Conservation (phyloP, 2,797 vertebrate genomes). For the Cuculus canorus region DNA sequence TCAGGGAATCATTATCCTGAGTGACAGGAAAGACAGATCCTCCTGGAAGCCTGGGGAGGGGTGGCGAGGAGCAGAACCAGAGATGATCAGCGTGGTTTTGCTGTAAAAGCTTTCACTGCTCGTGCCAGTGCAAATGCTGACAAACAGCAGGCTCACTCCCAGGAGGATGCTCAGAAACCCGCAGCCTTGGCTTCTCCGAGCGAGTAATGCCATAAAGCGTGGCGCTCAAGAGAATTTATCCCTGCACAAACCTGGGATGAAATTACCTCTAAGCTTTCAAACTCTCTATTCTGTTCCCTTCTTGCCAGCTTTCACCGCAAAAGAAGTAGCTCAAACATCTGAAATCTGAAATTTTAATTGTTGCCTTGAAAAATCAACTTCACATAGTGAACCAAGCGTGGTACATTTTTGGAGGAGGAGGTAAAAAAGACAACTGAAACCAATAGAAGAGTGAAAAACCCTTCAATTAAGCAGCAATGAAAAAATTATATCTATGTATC, state of each 20-base stretch:
- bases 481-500: fast-evolving
- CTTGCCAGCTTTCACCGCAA: background rate
- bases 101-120: conserved; percentile 62
- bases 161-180: conserved; percentile 39
- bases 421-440: background rate
- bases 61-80: conserved; percentile 49
- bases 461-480: background rate
- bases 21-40: conserved; percentile 76
- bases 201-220: conserved; percentile 28
- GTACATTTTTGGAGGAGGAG: background rate
- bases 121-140: conserved; percentile 44
- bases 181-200: conserved; percentile 11
- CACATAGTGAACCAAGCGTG: background rate
- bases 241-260: background rate
- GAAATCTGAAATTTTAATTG: conserved; percentile 10
- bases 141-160: conserved; percentile 53
- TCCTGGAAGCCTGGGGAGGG: conserved; percentile 53
- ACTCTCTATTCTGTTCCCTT: background rate
- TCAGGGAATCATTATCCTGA: conserved; percentile 74
- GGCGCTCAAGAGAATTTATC: conserved; percentile 10
- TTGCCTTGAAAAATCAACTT: background rate
- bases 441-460: background rate
- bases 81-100: conserved; percentile 38
- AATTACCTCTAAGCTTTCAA: conserved; percentile 34
- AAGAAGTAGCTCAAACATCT: background rate